A percentile compares a stretch with the other conserved stretches of the same genome.
phyloP scores from a whole-genome alignment of 2,888 invertebrate genomes.

The Caenorhabditis japonica region DNA sequence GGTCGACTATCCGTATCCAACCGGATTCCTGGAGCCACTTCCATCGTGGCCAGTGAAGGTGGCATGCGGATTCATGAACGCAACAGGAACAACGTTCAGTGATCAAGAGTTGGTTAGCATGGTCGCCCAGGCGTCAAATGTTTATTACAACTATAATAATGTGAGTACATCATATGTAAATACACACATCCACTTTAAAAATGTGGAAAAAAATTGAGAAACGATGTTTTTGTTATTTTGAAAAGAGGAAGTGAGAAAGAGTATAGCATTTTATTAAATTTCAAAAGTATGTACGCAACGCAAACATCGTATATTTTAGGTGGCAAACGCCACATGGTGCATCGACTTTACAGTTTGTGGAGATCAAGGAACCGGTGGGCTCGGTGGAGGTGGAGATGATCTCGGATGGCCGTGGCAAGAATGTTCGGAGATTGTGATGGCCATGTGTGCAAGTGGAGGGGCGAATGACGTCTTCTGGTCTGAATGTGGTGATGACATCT shows the following conservation, averaged over 20 bases:
- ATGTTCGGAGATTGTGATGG: conserved; percentile 97
- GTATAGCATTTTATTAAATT: no score
- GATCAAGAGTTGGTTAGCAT: conserved; percentile 55
- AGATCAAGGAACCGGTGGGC: conserved; percentile 59
- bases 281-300: neutral
- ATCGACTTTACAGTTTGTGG: conserved; percentile 56
- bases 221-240: no score
- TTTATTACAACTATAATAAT: conserved; percentile 62
- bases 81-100: conserved; percentile 39
- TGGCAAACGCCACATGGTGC: conserved; percentile 51
- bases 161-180: neutral
- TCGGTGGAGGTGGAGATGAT: conserved; percentile 55
- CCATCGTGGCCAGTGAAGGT: conserved; percentile 88
- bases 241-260: no score
- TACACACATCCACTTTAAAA: no score
- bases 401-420: conserved; percentile 67
- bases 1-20: conserved; percentile 93
- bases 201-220: neutral
- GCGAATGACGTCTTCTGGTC: conserved; percentile 87
- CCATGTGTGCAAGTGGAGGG: conserved; percentile 85
- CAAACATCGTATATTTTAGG: conserved; percentile 1
- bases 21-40: conserved; percentile 84
- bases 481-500: conserved; percentile 46
- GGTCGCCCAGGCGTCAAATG: conserved; percentile 47
- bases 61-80: conserved; percentile 42